Conservation (phyloP, 2,113 vertebrate species). For the Ageneiosus marmoratus region DNA sequence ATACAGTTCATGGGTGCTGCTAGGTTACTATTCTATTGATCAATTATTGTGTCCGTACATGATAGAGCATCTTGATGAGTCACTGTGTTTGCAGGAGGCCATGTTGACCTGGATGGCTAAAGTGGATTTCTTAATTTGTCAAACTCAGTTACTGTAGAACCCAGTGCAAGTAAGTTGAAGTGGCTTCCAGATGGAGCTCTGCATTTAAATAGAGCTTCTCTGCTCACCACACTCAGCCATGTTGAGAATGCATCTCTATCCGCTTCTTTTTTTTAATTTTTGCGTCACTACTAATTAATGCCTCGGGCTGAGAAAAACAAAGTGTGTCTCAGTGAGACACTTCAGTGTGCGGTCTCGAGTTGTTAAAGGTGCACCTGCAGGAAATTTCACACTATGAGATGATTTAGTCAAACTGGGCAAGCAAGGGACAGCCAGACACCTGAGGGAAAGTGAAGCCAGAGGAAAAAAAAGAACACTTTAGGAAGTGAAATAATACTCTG, state of each 20-base stretch:
- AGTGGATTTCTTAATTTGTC: slow-evolving; percentile 43
- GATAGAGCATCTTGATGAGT: slow-evolving; percentile 4
- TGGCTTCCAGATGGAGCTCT: slow-evolving; percentile 46
- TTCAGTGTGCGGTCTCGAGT: slow-evolving; percentile 40
- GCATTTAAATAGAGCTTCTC: slow-evolving; percentile 49
- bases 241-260: slow-evolving; percentile 57
- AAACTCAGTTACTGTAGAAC: slow-evolving; percentile 16
- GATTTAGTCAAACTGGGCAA: slow-evolving; percentile 42
- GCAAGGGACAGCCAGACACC: slow-evolving; percentile 55
- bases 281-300: slow-evolving; percentile 63
- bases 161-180: slow-evolving; percentile 23
- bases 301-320: slow-evolving; percentile 51
- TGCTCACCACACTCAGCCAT: slow-evolving; percentile 46
- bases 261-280: slow-evolving; percentile 28
- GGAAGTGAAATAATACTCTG: not conserved
- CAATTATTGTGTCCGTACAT: slow-evolving; percentile 20
- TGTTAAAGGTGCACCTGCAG: slow-evolving; percentile 55
- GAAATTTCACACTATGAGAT: slow-evolving; percentile 52
- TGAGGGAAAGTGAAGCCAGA: slow-evolving; percentile 54
- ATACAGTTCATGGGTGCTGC: too few species aligned
- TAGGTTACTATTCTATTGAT: not conserved
- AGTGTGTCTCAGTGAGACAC: slow-evolving; percentile 56
- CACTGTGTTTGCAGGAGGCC: slow-evolving; percentile 12
- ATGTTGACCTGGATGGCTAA: slow-evolving; percentile 33
- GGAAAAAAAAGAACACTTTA: not conserved